A percentile compares a stretch with the other conserved stretches of the same genome.
phyloP scores from a whole-genome alignment of 2,113 vertebrate species.

The Nannospalax galili region DNA sequence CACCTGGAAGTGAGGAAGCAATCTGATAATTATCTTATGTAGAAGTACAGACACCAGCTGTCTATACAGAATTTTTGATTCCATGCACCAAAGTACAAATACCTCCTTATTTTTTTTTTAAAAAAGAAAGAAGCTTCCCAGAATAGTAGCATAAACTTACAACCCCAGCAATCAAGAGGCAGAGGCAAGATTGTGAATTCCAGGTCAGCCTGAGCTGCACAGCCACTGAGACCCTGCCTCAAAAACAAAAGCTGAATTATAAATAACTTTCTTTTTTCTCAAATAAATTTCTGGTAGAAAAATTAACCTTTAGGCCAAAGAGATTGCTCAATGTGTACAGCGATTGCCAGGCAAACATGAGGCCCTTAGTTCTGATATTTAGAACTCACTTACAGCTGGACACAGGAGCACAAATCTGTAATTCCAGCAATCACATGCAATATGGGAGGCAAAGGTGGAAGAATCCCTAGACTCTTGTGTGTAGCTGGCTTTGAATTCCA shows the following conservation, averaged over 20 bases:
- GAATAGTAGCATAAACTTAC: neutral
- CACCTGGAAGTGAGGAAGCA: neutral
- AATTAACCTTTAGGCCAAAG: no score
- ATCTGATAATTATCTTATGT: neutral
- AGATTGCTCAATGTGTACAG: no score
- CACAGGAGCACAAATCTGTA: no score
- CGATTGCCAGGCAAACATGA: no score
- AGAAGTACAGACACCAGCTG: neutral
- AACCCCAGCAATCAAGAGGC: neutral
- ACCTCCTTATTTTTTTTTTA: neutral
- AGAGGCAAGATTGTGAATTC: neutral
- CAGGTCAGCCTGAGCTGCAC: neutral
- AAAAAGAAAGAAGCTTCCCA: neutral
- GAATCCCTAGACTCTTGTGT: no score
- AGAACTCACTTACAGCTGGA: no score
- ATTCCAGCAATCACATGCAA: no score
- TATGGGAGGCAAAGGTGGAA: no score
- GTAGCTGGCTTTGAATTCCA: no score
- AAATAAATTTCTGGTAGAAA: neutral
- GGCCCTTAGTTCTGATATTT: no score
- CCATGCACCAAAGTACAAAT: neutral
- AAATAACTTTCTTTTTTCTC: neutral
- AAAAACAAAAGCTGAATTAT: neutral
- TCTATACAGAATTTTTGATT: neutral
- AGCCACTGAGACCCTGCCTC: neutral